These are phyloP conservation scores for Globicephala melas DNA, from an alignment of 2,113 vertebrate species.

Conservation along the genomic window DNA sequence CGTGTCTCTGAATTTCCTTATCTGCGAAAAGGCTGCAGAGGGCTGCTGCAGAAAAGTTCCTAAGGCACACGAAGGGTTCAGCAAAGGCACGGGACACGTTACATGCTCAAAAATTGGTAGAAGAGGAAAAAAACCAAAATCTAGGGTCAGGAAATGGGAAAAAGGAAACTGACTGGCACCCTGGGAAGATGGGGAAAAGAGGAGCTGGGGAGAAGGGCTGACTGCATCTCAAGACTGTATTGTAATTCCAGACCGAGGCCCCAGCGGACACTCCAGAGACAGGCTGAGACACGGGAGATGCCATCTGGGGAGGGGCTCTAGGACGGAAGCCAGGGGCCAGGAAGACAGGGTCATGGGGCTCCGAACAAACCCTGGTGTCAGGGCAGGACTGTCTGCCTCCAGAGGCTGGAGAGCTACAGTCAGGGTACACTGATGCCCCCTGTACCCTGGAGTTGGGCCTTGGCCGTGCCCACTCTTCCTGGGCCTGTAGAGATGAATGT, in stretches of 20 bases:
- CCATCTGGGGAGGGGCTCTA: not conserved
- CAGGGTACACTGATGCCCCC: accelerated
- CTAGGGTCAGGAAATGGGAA: not conserved
- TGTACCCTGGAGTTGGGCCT: not conserved
- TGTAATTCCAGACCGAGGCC: not conserved
- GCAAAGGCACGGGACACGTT: not conserved
- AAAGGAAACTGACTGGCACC: not conserved
- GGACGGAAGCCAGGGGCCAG: not conserved
- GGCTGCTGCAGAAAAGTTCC: not conserved
- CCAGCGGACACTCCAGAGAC: not conserved
- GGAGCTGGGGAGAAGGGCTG: not conserved
- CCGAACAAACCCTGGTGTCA: not conserved
- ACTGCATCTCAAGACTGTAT: not conserved
- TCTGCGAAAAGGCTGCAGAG: not conserved
- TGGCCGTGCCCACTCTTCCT: not conserved
- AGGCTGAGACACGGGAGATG: not conserved
- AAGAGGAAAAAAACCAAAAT: not conserved
- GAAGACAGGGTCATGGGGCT: not conserved
- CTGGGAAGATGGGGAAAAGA: not conserved
- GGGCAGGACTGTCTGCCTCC: not conserved
- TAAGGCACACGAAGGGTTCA: not conserved
- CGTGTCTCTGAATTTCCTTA: not conserved
- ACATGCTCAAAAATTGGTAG: not conserved
- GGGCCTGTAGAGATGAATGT: not conserved
- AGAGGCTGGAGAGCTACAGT: not conserved